Evolutionary conservation across 2,888 invertebrate genomes (phyloP), one percentile per base, ranked within the genome.

Genomic region (Cheilosia vernalis): DNA sequence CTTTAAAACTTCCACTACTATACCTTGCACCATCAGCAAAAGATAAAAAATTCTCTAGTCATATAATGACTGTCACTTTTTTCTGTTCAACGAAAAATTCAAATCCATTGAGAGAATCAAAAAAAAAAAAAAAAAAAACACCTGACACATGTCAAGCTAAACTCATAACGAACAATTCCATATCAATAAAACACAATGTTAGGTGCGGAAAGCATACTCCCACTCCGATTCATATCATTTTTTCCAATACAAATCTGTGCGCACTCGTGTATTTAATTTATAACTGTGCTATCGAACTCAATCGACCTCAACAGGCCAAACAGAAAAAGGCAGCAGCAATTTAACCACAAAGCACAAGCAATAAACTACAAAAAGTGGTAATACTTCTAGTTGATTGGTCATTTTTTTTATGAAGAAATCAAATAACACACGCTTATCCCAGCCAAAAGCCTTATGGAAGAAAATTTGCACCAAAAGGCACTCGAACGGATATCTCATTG

Each of bases 331-430:
- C 30, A 30, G 37, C 44, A 47, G n/a, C 44, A 10, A 63, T 63
- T 49, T 47, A 70, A 37, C 37, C 56, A 21, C 56, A 69, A 56
- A 56, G n/a, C 44, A 33, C 55, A 37, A 15, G 44, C 55, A 61
- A 73, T 73, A 73, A 73, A 63, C 44, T 15, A 44, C 55, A 51
- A 56, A 33, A 44, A 51, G 27, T n/a, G 53, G 44, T 13, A 55
- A 73, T 73, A 73, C 55, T 47, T 55, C 63, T 63, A 37, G 44
- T n/a, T 24, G 55, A 64, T 47, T 64, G 55, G 47, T 56, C 55
- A 58, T 56, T 70, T 30, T 30, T 9, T 27, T 27, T 70, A 15
- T 56, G 44, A 33, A 3, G 21, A 33, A 58, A 13, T 37, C 33
- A 37, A 37, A 37, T 37, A 13, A 37, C 37, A 37, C 42, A 47